Percentiles rank a stretch among this genome's conserved stretches.
phyloP scores from a whole-genome alignment of 2,888 invertebrate species.

The Leptogaster cylindrica region DNA sequence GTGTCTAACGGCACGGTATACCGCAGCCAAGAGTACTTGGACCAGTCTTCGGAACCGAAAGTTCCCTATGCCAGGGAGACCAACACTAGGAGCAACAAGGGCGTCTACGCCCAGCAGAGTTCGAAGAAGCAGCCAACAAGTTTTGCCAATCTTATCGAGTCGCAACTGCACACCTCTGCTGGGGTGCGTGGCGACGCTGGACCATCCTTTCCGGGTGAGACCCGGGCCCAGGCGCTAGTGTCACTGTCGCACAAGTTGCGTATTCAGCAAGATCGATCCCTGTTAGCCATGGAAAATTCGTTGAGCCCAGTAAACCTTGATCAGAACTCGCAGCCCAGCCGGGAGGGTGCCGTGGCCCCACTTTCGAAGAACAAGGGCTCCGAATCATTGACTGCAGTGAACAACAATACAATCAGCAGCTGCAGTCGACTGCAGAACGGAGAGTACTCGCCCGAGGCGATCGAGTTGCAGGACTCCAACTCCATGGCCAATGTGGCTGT shows the following conservation, averaged over 20 bases:
- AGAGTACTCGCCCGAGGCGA: constrained; percentile 43
- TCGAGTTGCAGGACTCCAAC: constrained; percentile 57
- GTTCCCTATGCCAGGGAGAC: too few relatives aligned
- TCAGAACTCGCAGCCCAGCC: constrained; percentile 30
- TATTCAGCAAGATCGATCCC: constrained; percentile 16
- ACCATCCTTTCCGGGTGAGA: constrained; percentile 26
- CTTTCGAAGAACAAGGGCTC: background rate
- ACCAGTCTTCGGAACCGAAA: background rate
- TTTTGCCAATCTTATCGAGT: constrained; percentile 44
- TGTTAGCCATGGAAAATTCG: constrained; percentile 25
- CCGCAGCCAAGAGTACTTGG: background rate
- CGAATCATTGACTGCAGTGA: background rate
- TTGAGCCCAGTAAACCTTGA: constrained; percentile 32
- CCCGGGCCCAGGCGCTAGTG: constrained; percentile 27
- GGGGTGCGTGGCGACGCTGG: background rate
- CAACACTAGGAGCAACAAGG: background rate
- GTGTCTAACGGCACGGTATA: background rate
- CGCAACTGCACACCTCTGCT: background rate
- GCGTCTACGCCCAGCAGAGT: background rate
- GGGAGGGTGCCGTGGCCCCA: background rate
- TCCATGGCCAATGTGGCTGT: constrained; percentile 51
- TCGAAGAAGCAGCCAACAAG: constrained; percentile 40
- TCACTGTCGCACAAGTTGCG: background rate
- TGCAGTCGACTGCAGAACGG: constrained; percentile 27
- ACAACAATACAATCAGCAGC: constrained; percentile 19